phyloP scores from a whole-genome alignment of 2,797 vertebrate species.

The Salmo trutta region DNA sequence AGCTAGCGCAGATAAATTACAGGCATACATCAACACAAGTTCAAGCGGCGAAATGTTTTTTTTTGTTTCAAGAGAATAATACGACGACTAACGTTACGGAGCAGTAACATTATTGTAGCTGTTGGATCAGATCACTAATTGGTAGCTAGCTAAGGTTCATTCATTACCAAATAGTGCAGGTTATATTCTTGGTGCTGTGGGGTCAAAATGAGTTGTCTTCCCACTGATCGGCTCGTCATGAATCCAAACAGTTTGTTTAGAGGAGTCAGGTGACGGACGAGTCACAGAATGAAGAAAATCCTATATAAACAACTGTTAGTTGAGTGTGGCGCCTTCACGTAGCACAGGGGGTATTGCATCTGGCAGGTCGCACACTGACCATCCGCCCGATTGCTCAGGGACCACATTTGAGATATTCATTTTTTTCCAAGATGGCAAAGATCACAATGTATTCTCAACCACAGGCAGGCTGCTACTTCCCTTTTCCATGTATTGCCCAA shows the following conservation, averaged over 20 bases:
- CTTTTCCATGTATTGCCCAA: neutral
- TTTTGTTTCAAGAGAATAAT: too few relatives aligned
- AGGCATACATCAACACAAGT: too few relatives aligned
- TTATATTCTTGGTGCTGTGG: neutral
- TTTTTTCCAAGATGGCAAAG: neutral
- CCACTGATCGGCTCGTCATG: constrained; percentile 28
- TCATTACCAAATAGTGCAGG: neutral
- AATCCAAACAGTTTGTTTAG: constrained; percentile 22
- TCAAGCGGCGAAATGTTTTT: too few relatives aligned
- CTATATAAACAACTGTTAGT: constrained; percentile 7
- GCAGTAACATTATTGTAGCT: too few relatives aligned
- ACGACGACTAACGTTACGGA: too few relatives aligned
- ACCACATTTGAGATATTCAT: neutral
- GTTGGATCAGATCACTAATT: neutral
- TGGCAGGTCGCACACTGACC: neutral
- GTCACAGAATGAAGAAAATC: constrained; percentile 21
- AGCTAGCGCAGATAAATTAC: neutral
- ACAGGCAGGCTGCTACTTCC: neutral
- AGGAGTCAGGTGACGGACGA: constrained; percentile 22
- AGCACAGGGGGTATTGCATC: constrained; percentile 19
- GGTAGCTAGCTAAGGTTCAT: neutral
- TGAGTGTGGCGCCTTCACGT: constrained; percentile 28
- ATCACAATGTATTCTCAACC: neutral
- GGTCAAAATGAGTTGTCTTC: constrained; percentile 1
- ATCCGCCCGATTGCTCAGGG: neutral